phyloP scores from a whole-genome alignment of 2,113 vertebrate species.

The Dunckerocampus dactyliophorus region DNA sequence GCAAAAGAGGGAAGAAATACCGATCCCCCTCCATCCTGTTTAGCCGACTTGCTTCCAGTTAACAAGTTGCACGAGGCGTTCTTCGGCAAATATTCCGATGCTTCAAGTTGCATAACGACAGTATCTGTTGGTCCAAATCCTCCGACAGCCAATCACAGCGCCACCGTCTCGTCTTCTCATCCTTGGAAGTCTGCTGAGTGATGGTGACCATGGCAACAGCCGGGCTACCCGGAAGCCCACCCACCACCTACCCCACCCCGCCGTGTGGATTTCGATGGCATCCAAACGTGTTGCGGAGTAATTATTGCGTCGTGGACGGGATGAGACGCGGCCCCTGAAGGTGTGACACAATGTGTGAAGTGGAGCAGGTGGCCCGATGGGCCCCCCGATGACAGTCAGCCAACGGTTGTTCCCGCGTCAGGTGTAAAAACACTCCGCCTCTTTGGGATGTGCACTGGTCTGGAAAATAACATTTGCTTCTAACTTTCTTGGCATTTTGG shows the following conservation, averaged over 20 bases:
- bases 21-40: conserved; percentile 10
- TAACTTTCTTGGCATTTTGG: no score
- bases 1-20: conserved; percentile 20
- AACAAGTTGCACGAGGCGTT: conserved; percentile 34
- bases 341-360: conserved; percentile 72
- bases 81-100: conserved; percentile 57
- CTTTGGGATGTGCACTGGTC: conserved; percentile 13
- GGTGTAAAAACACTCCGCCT: conserved; percentile 39
- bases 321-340: conserved; percentile 61
- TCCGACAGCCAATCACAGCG: conserved; percentile 43
- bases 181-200: conserved; percentile 66
- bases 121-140: conserved; percentile 57
- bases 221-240: conserved; percentile 38
- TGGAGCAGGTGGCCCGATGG: conserved; percentile 56
- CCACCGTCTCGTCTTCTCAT: conserved; percentile 35
- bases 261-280: conserved; percentile 60
- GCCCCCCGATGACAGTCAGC: conserved; percentile 16
- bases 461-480: neutral
- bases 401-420: conserved; percentile 36
- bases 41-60: conserved; percentile 33
- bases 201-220: conserved; percentile 72
- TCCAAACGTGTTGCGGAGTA: conserved; percentile 64
- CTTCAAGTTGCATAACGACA: conserved; percentile 63
- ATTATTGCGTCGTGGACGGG: conserved; percentile 62
- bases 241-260: conserved; percentile 29